Base-by-base conservation (phyloP, 1,140 invertebrate species). In the Halesus radiatus region DNA sequence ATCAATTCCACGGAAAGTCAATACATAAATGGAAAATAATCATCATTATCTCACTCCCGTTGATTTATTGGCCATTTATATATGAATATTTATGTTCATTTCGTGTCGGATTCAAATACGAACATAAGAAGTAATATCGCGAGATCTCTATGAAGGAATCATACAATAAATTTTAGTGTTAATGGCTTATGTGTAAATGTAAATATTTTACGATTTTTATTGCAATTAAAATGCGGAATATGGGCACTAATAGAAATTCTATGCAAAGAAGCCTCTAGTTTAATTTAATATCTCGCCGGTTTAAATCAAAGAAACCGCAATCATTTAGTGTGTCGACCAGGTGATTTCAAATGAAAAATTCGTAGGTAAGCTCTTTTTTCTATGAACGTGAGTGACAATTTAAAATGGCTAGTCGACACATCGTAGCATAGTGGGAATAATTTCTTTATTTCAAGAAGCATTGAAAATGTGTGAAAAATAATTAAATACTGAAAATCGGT, bases 151-250 rank as follows among this genome's bases (percentile, higher is more conserved):
- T 64, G 5, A 26, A 26, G 37, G 6, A 72, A 50, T 72, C n/a
- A 6, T 45, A 45, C 13, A 15, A 52, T 72, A 72, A 72, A 72
- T 72, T 66, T 13, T 15, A 16, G 29, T 26, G n/a, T 37, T 66
- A 54, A 74, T 56, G 72, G 53, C 32, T 26, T 54, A 58, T 54
- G 26, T 53, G 53, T 74, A 29, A 22, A 74, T 53, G 23, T 18
- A 74, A 74, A 74, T 54, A 66, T 74, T 74, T 74, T 16, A 29
- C 20, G 13, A 52, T 54, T 60, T 66, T 50, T 37, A 16, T 52
- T 23, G 75, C 58, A 66, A 76, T 76, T 52, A 76, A 62, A 76
- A 64, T 45, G 32, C 45, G 56, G 32, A 60, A 60, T 22, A 50
- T 10, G 26, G n/a, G 58, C 26, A 50, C 6, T 37, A 23, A 62